Conservation (phyloP, 2,113 vertebrate species). For the Ctenodactylus gundi region DNA sequence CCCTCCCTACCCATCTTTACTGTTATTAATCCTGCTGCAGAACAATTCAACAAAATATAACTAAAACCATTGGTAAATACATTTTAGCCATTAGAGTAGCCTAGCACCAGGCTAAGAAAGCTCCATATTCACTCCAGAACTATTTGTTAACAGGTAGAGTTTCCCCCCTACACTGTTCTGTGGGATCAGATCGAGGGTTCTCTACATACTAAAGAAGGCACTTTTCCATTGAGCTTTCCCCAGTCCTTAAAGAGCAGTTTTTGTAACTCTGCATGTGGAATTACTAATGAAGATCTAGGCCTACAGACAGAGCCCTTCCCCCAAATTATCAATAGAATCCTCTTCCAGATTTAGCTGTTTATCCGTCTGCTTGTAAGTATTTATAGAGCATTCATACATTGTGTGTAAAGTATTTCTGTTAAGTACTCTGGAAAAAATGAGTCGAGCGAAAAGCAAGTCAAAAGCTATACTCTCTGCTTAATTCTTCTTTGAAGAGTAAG, state of each 20-base stretch:
- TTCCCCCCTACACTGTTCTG: too few species aligned
- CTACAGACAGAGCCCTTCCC: not conserved
- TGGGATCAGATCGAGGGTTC: too few species aligned
- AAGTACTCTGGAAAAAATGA: not conserved
- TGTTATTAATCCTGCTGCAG: not conserved
- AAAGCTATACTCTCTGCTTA: not conserved
- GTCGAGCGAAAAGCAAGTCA: not conserved
- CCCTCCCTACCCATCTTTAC: not conserved
- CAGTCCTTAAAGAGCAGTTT: too few species aligned
- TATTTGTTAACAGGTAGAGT: too few species aligned
- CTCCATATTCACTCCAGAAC: too few species aligned
- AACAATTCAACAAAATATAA: conserved; percentile 2
- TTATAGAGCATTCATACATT: not conserved
- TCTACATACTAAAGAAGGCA: too few species aligned
- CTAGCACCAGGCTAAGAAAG: too few species aligned
- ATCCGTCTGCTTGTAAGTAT: not conserved
- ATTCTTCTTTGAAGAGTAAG: not conserved
- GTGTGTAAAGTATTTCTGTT: not conserved
- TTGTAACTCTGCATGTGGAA: too few species aligned
- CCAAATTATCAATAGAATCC: too few species aligned
- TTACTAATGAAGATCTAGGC: too few species aligned
- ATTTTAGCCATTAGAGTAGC: not conserved
- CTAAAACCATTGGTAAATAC: not conserved
- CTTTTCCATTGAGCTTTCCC: too few species aligned
- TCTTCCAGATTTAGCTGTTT: not conserved